Conservation (phyloP, 2,888 invertebrate genomes). For the Cryptus viduatorius region DNA sequence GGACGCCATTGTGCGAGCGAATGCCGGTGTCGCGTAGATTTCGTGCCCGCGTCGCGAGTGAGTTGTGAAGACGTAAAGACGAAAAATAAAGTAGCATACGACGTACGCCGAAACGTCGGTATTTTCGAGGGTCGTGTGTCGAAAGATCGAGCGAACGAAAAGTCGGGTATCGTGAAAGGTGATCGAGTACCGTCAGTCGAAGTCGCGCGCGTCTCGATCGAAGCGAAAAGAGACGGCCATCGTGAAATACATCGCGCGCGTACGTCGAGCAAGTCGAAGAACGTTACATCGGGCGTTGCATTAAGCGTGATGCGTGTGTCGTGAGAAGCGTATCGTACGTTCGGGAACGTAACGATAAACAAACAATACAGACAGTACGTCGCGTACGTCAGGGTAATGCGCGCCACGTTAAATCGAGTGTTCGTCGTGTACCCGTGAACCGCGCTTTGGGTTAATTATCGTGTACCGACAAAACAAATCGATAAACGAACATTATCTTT, state of each 20-base stretch:
- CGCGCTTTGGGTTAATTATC: not conserved
- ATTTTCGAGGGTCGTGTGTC: not conserved
- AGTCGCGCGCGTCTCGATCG: slow-evolving; percentile 4
- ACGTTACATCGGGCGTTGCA: not conserved
- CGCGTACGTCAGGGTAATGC: not conserved
- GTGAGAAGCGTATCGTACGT: not conserved
- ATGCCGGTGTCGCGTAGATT: not conserved
- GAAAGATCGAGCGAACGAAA: not conserved
- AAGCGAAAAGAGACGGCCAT: not conserved
- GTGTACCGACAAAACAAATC: not conserved
- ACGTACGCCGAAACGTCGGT: not conserved
- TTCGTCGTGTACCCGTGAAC: not conserved
- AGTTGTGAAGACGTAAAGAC: not conserved
- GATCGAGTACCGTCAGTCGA: not conserved
- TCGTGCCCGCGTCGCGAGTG: not conserved
- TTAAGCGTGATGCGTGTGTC: not conserved
- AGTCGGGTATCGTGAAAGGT: slow-evolving; percentile 1
- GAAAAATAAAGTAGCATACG: not conserved
- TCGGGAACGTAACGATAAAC: not conserved
- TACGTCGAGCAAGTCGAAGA: not conserved
- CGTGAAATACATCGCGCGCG: not conserved
- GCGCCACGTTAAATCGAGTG: not conserved
- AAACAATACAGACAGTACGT: not conserved
- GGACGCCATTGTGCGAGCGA: not conserved
- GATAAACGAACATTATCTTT: not conserved